Conservation (phyloP, 2,113 vertebrate genomes). For the Lamprotornis superbus region DNA sequence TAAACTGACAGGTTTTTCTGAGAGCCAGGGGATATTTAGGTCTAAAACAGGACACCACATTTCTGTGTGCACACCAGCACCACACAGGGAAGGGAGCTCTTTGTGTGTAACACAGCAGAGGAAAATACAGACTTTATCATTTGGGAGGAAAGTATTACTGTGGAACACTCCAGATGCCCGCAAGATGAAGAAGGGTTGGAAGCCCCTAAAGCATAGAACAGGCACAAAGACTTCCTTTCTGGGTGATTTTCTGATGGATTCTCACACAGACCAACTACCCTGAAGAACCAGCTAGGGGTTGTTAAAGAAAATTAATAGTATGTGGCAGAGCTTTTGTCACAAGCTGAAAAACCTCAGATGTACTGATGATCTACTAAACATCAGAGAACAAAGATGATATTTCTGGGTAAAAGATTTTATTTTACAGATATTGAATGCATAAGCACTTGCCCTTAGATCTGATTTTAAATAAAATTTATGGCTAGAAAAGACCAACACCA, state of each 20-base stretch:
- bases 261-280: background rate
- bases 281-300: background rate
- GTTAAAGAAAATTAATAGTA: conserved; percentile 10
- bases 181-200: background rate
- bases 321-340: background rate
- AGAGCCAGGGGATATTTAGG: background rate
- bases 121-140: background rate
- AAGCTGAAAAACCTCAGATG: background rate
- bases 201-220: background rate
- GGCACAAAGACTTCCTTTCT: background rate
- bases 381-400: background rate
- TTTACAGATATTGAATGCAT: background rate
- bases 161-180: background rate
- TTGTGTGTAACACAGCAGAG: background rate
- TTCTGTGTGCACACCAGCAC: background rate
- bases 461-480: background rate
- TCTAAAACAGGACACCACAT: background rate
- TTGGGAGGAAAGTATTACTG: background rate
- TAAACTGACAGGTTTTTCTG: background rate
- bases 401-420: background rate
- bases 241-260: background rate
- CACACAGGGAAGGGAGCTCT: background rate
- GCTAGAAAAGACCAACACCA: background rate
- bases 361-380: background rate
- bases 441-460: background rate